Base-by-base conservation (phyloP, 2,113 vertebrate genomes). In the Lophura nycthemera region DNA sequence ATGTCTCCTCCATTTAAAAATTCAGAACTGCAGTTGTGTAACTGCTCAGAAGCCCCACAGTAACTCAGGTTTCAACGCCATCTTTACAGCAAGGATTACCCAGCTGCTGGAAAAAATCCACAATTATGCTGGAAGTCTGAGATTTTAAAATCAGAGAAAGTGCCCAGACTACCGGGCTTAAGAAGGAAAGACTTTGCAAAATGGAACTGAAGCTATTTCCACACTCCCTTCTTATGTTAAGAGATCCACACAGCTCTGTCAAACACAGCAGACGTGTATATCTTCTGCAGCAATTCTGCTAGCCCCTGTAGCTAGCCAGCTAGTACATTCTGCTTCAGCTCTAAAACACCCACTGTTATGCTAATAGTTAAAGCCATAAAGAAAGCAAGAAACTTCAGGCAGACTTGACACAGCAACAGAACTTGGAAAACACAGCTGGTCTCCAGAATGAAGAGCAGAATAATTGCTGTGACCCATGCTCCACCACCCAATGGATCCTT, bases 261-360 rank as follows among this genome's bases (percentile, higher is more conserved):
- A 25, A 61, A 8, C 27, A 40, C 81, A 24, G 1, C 0, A 45
- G 67, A 60, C 11, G 4, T 0, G n/a, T 19, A 38, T 4, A 25
- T 7, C 57, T 34, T 40, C 11, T 22, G 54, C 47, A 47, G 64
- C 78, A 90, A 11, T 54, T 88, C 54, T 90, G 66, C 73, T 93
- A 90, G 38, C 34, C 30, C 87, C 93, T 45, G 87, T 38, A 94
- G 76, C 83, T 20, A 90, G 66, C 88, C 92, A 91, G 56, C 83
- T 94, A 91, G 45, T 12, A 91, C 47, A 59, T 34, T 27, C 40
- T 73, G 92, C 92, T 94, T 78, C 84, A 74, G 81, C 36, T 84
- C 77, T 85, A 59, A 54, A 67, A 59, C 90, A 50, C 66, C 70
- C 29, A 90, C 29, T 56, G 75, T 48, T 70, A 90, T 87, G 61